These are phyloP conservation scores for Drosophila kohkoa DNA, from an alignment of 1,140 invertebrate genomes.

Conservation along the genomic window DNA sequence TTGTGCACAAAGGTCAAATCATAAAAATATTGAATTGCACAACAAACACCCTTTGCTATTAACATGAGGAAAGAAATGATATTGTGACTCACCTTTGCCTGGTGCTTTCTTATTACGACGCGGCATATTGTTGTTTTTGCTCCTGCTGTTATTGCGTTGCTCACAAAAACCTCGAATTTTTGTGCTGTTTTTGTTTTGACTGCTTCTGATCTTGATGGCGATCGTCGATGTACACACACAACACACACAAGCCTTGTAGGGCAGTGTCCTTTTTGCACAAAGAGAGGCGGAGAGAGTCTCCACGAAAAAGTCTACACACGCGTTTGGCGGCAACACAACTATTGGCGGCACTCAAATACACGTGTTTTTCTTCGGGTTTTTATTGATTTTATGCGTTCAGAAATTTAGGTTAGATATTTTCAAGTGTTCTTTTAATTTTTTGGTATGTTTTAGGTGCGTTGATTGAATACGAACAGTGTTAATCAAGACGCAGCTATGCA, in stretches of 20 bases:
- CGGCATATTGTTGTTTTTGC: slow-evolving; percentile 70
- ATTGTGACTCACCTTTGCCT: slow-evolving; percentile 80
- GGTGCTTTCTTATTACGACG: slow-evolving; percentile 78
- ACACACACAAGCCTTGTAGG: slow-evolving; percentile 13
- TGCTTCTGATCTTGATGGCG: slow-evolving; percentile 17
- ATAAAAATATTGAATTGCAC: slow-evolving; percentile 16
- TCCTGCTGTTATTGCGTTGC: slow-evolving; percentile 45
- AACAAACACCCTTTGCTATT: slow-evolving; percentile 7
- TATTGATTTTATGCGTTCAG: slow-evolving; percentile 52
- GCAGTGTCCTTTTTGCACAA: slow-evolving; percentile 43
- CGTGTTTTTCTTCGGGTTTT: slow-evolving; percentile 36
- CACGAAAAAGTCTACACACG: slow-evolving; percentile 47
- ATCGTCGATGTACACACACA: slow-evolving; percentile 21
- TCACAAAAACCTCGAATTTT: slow-evolving; percentile 55
- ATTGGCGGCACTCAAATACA: slow-evolving; percentile 41
- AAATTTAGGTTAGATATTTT: slow-evolving; percentile 56
- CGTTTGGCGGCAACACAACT: slow-evolving; percentile 58
- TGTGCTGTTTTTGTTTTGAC: slow-evolving; percentile 10
- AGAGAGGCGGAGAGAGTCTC: slow-evolving; percentile 30
- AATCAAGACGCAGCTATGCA: slow-evolving; percentile 82
- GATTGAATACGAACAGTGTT: slow-evolving; percentile 31
- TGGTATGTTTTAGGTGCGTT: slow-evolving; percentile 21
- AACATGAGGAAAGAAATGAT: neutral
- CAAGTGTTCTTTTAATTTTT: slow-evolving; percentile 18
- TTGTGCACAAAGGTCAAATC: slow-evolving; percentile 22